These are phyloP conservation scores for Mesaphorura yosii DNA, from an alignment of 1,140 invertebrate species.

Conservation along the genomic window DNA sequence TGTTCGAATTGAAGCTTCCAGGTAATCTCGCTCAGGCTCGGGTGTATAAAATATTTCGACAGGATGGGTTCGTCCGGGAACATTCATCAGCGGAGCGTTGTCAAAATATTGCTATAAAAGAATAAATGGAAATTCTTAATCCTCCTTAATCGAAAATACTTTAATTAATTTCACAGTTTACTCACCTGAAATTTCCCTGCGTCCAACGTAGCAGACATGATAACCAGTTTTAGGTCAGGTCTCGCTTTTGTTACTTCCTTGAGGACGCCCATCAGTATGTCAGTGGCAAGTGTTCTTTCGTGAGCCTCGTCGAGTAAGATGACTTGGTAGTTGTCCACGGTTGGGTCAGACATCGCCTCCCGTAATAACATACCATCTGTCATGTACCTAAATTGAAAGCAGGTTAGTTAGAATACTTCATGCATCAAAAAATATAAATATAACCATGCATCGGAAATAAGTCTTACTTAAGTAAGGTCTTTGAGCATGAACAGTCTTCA, in stretches of 20 bases:
- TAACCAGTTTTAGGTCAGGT: slow-evolving; percentile 88
- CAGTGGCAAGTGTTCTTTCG: slow-evolving; percentile 94
- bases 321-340: slow-evolving; percentile 90
- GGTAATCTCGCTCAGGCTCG: slow-evolving; percentile 93
- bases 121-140: neutral
- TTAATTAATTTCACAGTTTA: slow-evolving; percentile 1
- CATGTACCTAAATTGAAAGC: slow-evolving; percentile 62
- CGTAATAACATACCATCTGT: slow-evolving; percentile 99
- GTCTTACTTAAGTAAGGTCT: slow-evolving; percentile 67
- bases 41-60: slow-evolving; percentile 99
- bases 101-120: slow-evolving; percentile 78
- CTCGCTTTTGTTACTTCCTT: slow-evolving; percentile 95
- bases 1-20: slow-evolving; percentile 96
- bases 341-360: slow-evolving; percentile 98
- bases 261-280: slow-evolving; percentile 96
- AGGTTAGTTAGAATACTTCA: too few species aligned
- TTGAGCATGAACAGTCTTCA: slow-evolving; percentile 93
- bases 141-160: neutral
- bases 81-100: slow-evolving; percentile 95
- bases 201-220: slow-evolving; percentile 99
- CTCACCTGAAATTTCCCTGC: slow-evolving; percentile 91
- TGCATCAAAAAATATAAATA: too few species aligned
- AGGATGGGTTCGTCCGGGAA: slow-evolving; percentile 90
- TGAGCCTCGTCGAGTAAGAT: slow-evolving; percentile 98
- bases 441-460: neutral